A percentile compares a stretch with the other conserved stretches of the same genome.
Conservation (phyloP, 1,140 invertebrate species). For the Drosophila rufa region DNA sequence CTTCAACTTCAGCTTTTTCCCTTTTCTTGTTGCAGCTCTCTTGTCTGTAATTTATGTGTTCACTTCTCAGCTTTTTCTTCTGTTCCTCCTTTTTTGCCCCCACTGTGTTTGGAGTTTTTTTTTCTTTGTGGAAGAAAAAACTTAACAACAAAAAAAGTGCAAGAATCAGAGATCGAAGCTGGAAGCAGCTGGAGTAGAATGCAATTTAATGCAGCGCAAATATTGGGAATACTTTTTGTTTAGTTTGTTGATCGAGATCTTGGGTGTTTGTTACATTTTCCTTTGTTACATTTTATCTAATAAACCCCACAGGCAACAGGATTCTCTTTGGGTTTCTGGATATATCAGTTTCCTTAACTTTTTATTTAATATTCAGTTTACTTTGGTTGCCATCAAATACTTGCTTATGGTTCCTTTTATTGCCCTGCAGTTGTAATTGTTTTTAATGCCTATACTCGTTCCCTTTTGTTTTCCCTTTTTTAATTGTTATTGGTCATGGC, state of each 20-base stretch:
- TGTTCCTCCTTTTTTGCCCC: slow-evolving; percentile 10
- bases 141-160: slow-evolving; percentile 1
- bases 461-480: not conserved
- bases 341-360: not conserved
- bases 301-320: no score
- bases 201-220: slow-evolving; percentile 64
- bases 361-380: not conserved
- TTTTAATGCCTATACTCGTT: not conserved
- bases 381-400: not conserved
- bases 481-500: slow-evolving; percentile 13
- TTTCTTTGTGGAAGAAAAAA: slow-evolving; percentile 13
- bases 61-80: slow-evolving; percentile 40
- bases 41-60: slow-evolving; percentile 73
- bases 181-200: slow-evolving; percentile 20
- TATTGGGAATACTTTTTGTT: slow-evolving; percentile 49
- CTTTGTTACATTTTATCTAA: not conserved
- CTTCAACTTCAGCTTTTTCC: slow-evolving; percentile 28
- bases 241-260: not conserved
- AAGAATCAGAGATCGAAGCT: not conserved
- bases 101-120: slow-evolving; percentile 18
- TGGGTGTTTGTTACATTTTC: slow-evolving; percentile 1
- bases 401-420: not conserved
- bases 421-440: not conserved
- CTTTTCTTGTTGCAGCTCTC: slow-evolving; percentile 40
- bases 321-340: not conserved